Conservation (phyloP, 53 echinoderm and acorn worm genomes). For the Mesocentrotus franciscanus region DNA sequence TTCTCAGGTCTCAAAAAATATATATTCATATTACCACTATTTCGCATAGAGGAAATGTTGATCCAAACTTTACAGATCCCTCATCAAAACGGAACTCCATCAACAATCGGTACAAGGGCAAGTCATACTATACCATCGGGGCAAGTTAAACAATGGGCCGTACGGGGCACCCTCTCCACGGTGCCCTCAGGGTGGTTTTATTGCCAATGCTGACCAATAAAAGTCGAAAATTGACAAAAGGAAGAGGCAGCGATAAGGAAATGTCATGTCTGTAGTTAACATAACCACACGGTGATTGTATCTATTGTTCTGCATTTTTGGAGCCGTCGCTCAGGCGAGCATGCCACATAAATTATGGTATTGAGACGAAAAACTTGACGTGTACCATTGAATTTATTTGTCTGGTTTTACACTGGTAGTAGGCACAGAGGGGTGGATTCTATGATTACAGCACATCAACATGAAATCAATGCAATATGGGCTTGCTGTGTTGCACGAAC, state of each 20-base stretch:
- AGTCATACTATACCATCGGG: not conserved
- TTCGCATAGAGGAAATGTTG: too few species aligned
- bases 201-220: constrained; percentile 50
- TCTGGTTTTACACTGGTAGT: not conserved
- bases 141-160: not conserved
- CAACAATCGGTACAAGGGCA: not conserved
- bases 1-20: too few species aligned
- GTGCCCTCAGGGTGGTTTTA: not conserved
- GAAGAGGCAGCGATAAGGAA: constrained; percentile 30
- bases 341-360: constrained; percentile 44
- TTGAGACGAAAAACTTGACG: constrained; percentile 17
- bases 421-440: not conserved
- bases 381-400: constrained; percentile 17
- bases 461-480: constrained; percentile 19
- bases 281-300: constrained; percentile 35
- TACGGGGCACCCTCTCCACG: not conserved
- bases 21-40: too few species aligned
- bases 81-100: not conserved
- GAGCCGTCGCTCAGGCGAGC: constrained; percentile 51
- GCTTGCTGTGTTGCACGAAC: constrained; percentile 24
- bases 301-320: constrained; percentile 20
- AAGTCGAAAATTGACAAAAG: constrained; percentile 48
- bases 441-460: not conserved
- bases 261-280: constrained; percentile 59
- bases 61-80: not conserved